Evolutionary conservation across 2,113 vertebrate genomes (phyloP), one percentile per base, ranked within the genome.

Genomic region (Ondatra zibethicus): DNA sequence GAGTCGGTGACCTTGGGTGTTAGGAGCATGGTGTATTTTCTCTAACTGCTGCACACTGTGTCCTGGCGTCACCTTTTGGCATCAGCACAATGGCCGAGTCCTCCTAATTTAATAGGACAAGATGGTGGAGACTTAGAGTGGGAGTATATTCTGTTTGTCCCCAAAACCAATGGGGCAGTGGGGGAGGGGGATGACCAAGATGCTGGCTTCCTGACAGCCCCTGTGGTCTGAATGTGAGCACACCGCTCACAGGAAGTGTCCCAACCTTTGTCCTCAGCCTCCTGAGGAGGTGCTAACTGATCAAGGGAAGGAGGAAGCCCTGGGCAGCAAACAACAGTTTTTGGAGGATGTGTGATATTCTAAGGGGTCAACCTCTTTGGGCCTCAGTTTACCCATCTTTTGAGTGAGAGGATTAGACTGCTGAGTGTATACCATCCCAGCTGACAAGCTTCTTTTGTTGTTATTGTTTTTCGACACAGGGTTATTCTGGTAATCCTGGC

Each of bases 261-360:
- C 42, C 92, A 97, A 96, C 10, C 55, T 58, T 31, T 25, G 45
- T 17, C 21, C 55, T 5, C 12, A 63, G 78, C 36, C 16, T 36
- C 36, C 9, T 0, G 7, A 0, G 23, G 31, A n/a, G 13, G 33
- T 7, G 77, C 6, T 23, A 77, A 27, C 39, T 42, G 76, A 25
- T 12, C 0, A 0, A 1, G 11, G 16, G 25, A 25, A 2, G 3
- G 14, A 0, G 10, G 33, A 45, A 11, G 86, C 0, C 1, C 5
- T 25, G 3, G 7, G 91, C 68, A 58, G 58, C 12, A 10, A 42
- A 13, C 0, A 4, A 1, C 33, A 66, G 77, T 39, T 55, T 6
- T 2, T 16, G 86, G 52, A 36, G 81, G 31, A 45, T 58, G 12
- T n/a, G 0, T 13, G 63, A 25, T 4, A 3, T 68, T 29, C 73